Percentiles rank a stretch among this genome's conserved stretches.
phyloP scores from a whole-genome alignment of 35 echinoderm and acorn worm species.

The Anneissia japonica region DNA sequence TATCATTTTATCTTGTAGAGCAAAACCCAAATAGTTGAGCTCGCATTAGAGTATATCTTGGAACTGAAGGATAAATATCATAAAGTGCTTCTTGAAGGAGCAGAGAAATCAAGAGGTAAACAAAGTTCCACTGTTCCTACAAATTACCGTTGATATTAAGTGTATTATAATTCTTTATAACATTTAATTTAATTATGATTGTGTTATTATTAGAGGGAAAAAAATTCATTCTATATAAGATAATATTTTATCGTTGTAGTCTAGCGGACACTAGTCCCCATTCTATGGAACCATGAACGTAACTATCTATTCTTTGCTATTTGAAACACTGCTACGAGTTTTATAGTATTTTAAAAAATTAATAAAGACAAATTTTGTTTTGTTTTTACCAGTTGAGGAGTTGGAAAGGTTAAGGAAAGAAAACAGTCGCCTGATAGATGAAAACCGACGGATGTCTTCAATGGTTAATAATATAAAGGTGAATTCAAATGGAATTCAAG shows the following conservation, averaged over 20 bases:
- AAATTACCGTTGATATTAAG: background rate
- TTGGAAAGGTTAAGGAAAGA: background rate
- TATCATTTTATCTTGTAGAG: slow-evolving; percentile 53
- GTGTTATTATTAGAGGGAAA: background rate
- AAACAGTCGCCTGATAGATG: background rate
- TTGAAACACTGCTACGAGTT: no score
- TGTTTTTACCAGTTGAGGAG: background rate
- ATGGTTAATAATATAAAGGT: background rate
- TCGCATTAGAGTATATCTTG: slow-evolving; percentile 47
- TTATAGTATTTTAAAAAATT: no score
- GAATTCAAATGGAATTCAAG: background rate
- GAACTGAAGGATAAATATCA: slow-evolving; percentile 74
- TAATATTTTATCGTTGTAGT: no score
- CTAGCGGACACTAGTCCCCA: no score
- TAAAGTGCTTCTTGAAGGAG: slow-evolving; percentile 40
- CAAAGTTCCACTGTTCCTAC: background rate
- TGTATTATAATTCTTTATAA: no score
- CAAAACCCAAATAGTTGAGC: slow-evolving; percentile 92
- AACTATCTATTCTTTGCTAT: no score
- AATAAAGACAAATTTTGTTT: background rate
- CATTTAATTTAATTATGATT: background rate
- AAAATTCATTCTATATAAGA: no score
- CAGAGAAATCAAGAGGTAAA: slow-evolving; percentile 55
- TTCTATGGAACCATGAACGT: no score
- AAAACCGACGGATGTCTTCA: background rate